Percentiles rank a stretch among this genome's conserved stretches.
Evolutionary conservation across 2,888 invertebrate genomes (phyloP).

Genomic region (Cheilosia grossa): DNA sequence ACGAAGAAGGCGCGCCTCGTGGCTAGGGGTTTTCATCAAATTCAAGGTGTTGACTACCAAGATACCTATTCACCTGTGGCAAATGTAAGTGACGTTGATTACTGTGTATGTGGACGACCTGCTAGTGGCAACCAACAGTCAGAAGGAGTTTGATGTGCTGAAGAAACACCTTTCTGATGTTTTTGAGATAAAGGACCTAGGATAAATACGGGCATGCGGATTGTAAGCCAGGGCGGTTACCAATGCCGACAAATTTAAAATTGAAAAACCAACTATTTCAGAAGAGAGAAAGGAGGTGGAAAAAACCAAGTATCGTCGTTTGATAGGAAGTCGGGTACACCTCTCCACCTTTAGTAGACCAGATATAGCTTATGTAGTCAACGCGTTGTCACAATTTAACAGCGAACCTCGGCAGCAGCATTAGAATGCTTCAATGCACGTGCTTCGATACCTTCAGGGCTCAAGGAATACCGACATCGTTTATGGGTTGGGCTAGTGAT

Average conservation of each 20-base stretch:
- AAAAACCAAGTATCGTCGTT: conserved; percentile 35
- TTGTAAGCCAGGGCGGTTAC: conserved; percentile 17
- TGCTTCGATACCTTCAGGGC: no score
- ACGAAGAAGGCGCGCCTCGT: conserved; percentile 15
- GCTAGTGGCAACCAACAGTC: conserved; percentile 16
- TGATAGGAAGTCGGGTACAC: conserved; percentile 33
- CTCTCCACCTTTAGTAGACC: conserved; percentile 51
- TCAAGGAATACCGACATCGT: no score
- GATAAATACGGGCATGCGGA: conserved; percentile 27
- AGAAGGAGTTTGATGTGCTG: background rate
- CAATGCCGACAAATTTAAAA: conserved; percentile 9
- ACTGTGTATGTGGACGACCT: conserved; percentile 30
- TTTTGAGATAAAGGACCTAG: conserved; percentile 21
- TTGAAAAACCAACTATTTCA: conserved; percentile 20
- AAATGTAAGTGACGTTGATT: conserved; percentile 18
- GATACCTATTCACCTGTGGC: conserved; percentile 27
- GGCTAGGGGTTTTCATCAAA: conserved; percentile 25
- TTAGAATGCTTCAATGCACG: conserved; percentile 27
- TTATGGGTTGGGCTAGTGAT: conserved; percentile 10
- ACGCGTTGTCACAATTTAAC: conserved; percentile 19
- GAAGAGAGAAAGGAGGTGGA: conserved; percentile 25
- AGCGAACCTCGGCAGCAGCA: conserved; percentile 29
- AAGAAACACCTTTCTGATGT: background rate
- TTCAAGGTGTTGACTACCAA: conserved; percentile 11
- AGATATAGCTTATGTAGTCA: conserved; percentile 40